phyloP scores from a whole-genome alignment of 2,797 vertebrate species.

The Babyrousa celebensis region DNA sequence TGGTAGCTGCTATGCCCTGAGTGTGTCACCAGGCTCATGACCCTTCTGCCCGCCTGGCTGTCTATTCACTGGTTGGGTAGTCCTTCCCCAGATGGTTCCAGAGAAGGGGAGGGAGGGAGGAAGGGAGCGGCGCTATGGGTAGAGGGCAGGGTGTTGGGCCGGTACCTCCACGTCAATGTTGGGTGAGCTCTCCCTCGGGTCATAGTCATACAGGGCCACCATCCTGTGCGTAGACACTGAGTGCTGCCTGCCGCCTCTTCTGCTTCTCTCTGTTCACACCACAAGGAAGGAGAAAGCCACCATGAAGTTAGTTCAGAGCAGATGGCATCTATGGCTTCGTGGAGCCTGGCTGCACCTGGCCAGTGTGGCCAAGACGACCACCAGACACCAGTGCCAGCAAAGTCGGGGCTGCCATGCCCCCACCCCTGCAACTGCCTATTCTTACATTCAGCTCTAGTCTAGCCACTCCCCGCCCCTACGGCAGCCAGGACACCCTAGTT shows the following conservation, averaged over 20 bases:
- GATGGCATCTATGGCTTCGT: accelerated
- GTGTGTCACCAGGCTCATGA: not conserved
- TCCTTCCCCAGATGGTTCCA: no score
- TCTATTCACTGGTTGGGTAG: not conserved
- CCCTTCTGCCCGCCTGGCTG: not conserved
- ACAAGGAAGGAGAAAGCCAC: constrained; percentile 37
- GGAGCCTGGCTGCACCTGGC: not conserved
- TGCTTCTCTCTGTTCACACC: constrained; percentile 94
- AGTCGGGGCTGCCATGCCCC: not conserved
- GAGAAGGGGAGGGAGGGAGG: not conserved
- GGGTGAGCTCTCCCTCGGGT: constrained; percentile 98
- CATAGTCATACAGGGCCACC: constrained; percentile 98
- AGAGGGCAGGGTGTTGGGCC: not conserved
- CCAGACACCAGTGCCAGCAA: no score
- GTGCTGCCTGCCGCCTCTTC: constrained; percentile 93
- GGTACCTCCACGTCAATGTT: constrained; percentile 99
- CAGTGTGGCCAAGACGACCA: accelerated
- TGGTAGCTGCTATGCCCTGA: not conserved
- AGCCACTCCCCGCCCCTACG: no score
- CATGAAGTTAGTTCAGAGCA: not conserved
- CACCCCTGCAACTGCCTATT: no score
- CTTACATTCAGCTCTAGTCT: not conserved
- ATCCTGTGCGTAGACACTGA: constrained; percentile 94
- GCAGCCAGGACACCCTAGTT: not conserved
- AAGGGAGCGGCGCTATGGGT: no score